A percentile compares a stretch with the other conserved stretches of the same genome.
Evolutionary conservation across 2,888 invertebrate genomes (phyloP).

Genomic region (Stenchaetothrips biformis): DNA sequence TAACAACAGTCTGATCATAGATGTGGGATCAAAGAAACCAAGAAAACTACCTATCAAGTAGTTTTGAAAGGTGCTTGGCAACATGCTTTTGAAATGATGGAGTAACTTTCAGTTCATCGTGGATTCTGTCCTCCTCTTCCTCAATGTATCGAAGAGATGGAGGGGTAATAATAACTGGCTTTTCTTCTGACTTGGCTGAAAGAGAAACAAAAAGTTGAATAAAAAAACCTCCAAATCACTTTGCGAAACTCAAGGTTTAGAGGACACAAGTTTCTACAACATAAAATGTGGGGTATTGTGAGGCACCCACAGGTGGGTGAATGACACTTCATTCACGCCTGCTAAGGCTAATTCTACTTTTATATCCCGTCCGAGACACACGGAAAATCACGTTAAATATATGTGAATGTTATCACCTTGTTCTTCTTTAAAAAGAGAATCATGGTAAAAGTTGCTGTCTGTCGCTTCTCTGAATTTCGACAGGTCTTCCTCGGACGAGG

Average conservation of each 20-base stretch:
- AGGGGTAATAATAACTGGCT: not conserved
- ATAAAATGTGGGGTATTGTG: not conserved
- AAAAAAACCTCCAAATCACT: not conserved
- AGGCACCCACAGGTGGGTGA: conserved; percentile 3
- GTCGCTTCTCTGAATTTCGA: conserved; percentile 2
- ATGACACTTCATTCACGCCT: not conserved
- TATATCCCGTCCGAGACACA: not conserved
- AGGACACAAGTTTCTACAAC: not conserved
- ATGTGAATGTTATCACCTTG: not conserved
- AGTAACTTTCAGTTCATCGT: not conserved
- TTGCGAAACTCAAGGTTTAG: not conserved
- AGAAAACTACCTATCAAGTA: not conserved
- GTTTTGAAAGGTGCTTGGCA: not conserved
- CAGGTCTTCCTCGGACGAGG: conserved; percentile 10
- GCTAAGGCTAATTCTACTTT: not conserved
- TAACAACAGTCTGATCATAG: not conserved
- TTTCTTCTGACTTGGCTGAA: not conserved
- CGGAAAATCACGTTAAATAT: not conserved
- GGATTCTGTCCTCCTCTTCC: not conserved
- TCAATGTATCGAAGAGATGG: not conserved
- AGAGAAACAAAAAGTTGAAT: not conserved
- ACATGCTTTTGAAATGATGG: not conserved
- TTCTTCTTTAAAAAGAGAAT: not conserved
- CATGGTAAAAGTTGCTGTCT: not conserved
- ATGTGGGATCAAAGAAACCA: not conserved